A percentile compares a stretch with the other conserved stretches of the same genome.
phyloP scores from a whole-genome alignment of 2,113 vertebrate genomes.

The Cyanistes caeruleus region DNA sequence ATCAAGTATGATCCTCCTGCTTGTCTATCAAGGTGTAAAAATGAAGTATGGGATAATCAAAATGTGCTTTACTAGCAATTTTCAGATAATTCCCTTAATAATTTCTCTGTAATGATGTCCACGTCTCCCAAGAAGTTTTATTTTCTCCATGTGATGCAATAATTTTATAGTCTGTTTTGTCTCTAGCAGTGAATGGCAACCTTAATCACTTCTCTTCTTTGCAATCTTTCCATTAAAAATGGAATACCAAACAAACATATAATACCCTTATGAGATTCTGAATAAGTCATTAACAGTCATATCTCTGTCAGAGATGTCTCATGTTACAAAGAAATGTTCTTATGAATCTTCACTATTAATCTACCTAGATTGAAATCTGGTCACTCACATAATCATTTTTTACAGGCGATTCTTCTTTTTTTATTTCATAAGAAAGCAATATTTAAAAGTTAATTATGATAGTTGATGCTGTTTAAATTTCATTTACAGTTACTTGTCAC shows the following conservation, averaged over 20 bases:
- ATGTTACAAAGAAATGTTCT: neutral
- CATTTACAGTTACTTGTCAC: neutral
- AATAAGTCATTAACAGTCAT: neutral
- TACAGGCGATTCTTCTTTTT: neutral
- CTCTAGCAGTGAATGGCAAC: neutral
- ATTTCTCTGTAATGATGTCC: neutral
- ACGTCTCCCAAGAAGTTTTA: conserved; percentile 26
- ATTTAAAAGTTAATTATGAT: neutral
- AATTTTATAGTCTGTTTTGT: neutral
- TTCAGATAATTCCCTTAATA: neutral
- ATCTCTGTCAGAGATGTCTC: conserved; percentile 8
- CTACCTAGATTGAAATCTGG: conserved; percentile 14
- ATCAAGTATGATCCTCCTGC: neutral
- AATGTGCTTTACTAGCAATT: neutral
- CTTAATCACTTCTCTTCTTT: conserved; percentile 9
- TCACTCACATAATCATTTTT: neutral
- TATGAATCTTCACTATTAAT: neutral
- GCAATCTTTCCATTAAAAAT: neutral
- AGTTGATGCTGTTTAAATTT: neutral
- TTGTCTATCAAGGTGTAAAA: neutral
- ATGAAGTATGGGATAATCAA: neutral
- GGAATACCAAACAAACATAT: neutral
- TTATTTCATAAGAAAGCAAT: neutral
- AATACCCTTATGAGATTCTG: neutral
- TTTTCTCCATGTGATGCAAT: conserved; percentile 22